Conservation (phyloP, 64 coral and sea anemone genomes). For the Stichodactyla mertensii region DNA sequence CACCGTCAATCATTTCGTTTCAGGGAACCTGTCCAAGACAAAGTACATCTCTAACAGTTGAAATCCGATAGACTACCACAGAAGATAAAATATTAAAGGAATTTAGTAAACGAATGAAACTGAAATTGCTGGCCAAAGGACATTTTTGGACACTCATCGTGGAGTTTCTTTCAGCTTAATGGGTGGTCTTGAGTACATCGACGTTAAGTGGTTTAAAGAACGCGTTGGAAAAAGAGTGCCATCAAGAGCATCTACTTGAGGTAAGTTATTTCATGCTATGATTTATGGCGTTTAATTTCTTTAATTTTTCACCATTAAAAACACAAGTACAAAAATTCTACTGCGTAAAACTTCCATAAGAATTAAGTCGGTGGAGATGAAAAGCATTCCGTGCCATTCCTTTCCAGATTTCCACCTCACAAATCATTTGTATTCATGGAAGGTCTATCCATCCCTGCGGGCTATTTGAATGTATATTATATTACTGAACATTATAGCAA, state of each 20-base stretch:
- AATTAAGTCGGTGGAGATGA: neutral
- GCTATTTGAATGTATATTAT: neutral
- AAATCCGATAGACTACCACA: neutral
- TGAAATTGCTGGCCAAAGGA: neutral
- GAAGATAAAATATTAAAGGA: neutral
- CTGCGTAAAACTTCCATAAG: neutral
- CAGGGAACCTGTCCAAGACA: neutral
- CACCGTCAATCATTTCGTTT: neutral
- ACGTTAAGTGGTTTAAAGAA: slow-evolving; percentile 7
- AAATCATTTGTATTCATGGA: neutral
- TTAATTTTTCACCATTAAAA: neutral
- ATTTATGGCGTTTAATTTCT: neutral
- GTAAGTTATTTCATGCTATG: neutral
- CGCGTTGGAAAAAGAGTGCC: neutral
- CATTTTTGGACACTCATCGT: neutral
- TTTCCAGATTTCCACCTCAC: neutral
- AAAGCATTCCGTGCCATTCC: neutral
- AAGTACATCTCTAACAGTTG: neutral
- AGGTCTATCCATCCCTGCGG: neutral
- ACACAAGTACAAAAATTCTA: neutral
- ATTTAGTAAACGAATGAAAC: neutral
- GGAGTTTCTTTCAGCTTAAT: neutral
- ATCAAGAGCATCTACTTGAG: neutral
- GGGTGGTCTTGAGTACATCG: neutral
- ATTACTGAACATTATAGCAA: neutral